phyloP scores from a whole-genome alignment of 2,113 vertebrate genomes.

The Atherinomorus stipes region DNA sequence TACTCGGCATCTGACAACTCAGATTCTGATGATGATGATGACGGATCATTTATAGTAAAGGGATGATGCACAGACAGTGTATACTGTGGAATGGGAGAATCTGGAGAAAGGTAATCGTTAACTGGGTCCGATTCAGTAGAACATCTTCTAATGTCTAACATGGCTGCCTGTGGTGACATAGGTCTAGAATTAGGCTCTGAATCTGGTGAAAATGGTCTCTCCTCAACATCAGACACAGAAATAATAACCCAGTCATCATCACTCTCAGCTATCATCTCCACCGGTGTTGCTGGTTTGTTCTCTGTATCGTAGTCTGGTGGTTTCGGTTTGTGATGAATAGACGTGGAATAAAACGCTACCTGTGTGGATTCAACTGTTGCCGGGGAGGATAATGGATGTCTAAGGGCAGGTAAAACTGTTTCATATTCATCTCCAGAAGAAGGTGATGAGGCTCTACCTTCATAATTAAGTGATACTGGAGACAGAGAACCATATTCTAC shows the following conservation, averaged over 20 bases:
- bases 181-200: slow-evolving; percentile 10
- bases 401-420: neutral
- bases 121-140: slow-evolving; percentile 24
- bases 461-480: slow-evolving; percentile 15
- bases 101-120: slow-evolving; percentile 3
- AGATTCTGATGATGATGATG: slow-evolving; percentile 50
- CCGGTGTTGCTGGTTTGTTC: slow-evolving; percentile 4
- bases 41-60: slow-evolving; percentile 2
- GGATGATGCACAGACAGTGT: neutral
- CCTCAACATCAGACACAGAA: slow-evolving; percentile 38
- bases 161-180: slow-evolving; percentile 6
- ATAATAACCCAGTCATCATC: slow-evolving; percentile 51
- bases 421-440: slow-evolving; percentile 32
- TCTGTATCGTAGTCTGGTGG: neutral
- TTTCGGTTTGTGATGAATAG: neutral
- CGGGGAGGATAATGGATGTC: neutral
- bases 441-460: slow-evolving; percentile 48
- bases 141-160: slow-evolving; percentile 6
- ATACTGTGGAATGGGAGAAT: slow-evolving; percentile 28
- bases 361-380: slow-evolving; percentile 18
- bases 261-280: slow-evolving; percentile 4
- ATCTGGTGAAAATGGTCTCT: slow-evolving; percentile 20
- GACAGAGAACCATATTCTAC: slow-evolving; percentile 29
- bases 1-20: slow-evolving; percentile 45
- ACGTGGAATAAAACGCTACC: neutral